These are phyloP conservation scores for Raphicerus campestris DNA, from an alignment of 2,113 vertebrate species.

Conservation along the genomic window DNA sequence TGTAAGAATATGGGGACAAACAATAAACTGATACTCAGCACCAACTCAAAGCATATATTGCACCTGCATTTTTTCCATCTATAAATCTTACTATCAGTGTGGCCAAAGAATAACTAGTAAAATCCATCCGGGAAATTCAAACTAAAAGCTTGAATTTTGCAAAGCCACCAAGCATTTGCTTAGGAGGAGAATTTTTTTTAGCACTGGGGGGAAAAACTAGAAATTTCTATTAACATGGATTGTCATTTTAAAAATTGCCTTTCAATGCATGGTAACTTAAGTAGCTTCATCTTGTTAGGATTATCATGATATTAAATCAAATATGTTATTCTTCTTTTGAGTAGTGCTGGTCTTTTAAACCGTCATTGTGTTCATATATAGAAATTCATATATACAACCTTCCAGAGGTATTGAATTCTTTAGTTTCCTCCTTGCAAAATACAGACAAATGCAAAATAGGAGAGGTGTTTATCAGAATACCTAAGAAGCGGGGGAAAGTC, in stretches of 20 bases:
- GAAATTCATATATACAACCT: background rate
- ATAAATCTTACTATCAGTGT: background rate
- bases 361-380: background rate
- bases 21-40: background rate
- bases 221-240: background rate
- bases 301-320: constrained; percentile 26
- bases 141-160: background rate
- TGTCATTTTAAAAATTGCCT: constrained; percentile 10
- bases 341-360: background rate
- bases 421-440: background rate
- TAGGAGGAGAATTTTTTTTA: background rate
- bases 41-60: background rate
- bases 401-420: background rate
- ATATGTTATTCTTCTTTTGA: background rate
- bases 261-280: background rate
- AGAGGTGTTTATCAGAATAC: background rate
- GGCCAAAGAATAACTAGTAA: background rate
- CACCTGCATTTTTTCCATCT: background rate
- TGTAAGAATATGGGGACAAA: background rate
- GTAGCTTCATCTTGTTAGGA: background rate
- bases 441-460: constrained; percentile 21
- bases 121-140: background rate
- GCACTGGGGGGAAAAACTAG: background rate
- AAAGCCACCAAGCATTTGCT: background rate
- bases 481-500: background rate